Evolutionary conservation across 2,113 vertebrate genomes (phyloP).

Genomic region (Donacobius atricapilla): DNA sequence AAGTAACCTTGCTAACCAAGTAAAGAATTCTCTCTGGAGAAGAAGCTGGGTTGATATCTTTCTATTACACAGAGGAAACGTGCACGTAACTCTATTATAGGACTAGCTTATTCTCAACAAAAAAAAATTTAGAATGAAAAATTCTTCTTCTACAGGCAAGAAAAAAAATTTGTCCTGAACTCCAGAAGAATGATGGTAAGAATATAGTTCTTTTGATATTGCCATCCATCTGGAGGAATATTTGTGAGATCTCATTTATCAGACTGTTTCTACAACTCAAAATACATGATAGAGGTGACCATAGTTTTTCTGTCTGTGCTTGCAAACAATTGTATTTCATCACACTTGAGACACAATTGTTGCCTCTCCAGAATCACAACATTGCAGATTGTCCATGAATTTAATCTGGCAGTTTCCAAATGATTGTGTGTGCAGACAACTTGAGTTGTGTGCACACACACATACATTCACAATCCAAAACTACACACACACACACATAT

Average conservation of each 20-base stretch:
- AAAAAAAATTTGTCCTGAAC: not conserved
- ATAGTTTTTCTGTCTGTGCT: not conserved
- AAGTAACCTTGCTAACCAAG: not conserved
- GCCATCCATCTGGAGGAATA: not conserved
- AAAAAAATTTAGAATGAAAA: not conserved
- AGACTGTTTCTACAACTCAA: not conserved
- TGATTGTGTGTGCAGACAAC: not conserved
- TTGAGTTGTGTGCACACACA: not conserved
- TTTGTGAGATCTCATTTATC: not conserved
- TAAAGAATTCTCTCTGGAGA: not conserved
- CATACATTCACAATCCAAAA: not conserved
- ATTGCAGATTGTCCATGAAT: not conserved
- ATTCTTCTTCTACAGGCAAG: not conserved
- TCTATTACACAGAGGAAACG: not conserved
- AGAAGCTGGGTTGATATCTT: not conserved
- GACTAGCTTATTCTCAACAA: not conserved
- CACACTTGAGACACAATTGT: not conserved
- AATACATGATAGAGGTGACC: not conserved
- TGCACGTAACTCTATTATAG: not conserved
- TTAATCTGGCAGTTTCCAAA: not conserved
- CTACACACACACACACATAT: fast-evolving
- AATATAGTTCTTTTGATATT: not conserved
- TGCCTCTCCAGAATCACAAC: not conserved
- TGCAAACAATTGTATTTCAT: not conserved
- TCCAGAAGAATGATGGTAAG: not conserved